phyloP scores from a whole-genome alignment of 2,113 vertebrate species.

The Corythornis madagascariensis region DNA sequence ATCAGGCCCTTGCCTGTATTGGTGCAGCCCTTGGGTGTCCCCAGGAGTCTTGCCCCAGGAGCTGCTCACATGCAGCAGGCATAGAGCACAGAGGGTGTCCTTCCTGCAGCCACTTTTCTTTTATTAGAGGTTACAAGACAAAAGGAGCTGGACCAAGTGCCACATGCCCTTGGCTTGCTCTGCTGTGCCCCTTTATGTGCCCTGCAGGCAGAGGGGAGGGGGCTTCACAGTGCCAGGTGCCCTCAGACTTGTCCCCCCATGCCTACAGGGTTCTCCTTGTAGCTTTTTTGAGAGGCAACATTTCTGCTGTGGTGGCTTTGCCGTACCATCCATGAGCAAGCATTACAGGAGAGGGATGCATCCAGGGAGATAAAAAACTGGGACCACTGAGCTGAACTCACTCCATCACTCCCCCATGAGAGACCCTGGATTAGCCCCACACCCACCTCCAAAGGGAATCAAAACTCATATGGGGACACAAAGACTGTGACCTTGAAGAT shows the following conservation, averaged over 20 bases:
- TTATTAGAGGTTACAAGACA: slow-evolving; percentile 21
- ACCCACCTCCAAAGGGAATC: not conserved
- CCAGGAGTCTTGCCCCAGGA: not conserved
- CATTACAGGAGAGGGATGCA: not conserved
- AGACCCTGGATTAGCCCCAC: not conserved
- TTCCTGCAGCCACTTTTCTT: not conserved
- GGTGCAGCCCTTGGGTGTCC: not conserved
- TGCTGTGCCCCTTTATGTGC: fast-evolving
- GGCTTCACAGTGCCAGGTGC: not conserved
- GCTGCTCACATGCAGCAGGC: not conserved
- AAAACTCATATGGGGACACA: slow-evolving; percentile 83
- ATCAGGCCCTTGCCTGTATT: too few species aligned
- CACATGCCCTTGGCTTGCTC: fast-evolving
- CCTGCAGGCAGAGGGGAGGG: fast-evolving
- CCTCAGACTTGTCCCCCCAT: not conserved
- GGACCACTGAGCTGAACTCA: not conserved
- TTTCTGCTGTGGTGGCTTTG: not conserved
- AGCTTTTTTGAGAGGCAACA: fast-evolving
- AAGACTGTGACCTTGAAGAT: slow-evolving; percentile 85
- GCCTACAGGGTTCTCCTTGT: not conserved
- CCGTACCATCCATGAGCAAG: not conserved
- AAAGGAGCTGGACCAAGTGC: not conserved
- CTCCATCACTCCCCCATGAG: not conserved
- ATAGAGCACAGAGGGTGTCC: not conserved
- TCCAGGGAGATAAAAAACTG: not conserved